Percentiles rank a stretch among this genome's conserved stretches.
These are phyloP conservation scores for Scalopus aquaticus DNA, from an alignment of 2,113 vertebrate species.

Conservation along the genomic window DNA sequence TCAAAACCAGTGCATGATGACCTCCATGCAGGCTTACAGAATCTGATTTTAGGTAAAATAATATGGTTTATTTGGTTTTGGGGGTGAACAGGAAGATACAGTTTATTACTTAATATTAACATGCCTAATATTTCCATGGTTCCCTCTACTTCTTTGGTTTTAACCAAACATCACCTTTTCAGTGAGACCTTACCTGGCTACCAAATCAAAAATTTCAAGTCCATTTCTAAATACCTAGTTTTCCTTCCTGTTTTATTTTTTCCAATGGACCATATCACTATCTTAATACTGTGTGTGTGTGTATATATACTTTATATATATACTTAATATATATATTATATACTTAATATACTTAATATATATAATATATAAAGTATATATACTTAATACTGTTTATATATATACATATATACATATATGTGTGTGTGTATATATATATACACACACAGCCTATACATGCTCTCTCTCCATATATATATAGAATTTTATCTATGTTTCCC, in stretches of 20 bases:
- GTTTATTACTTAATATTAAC: background rate
- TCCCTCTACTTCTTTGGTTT: background rate
- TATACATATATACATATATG: too few species aligned
- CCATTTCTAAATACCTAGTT: background rate
- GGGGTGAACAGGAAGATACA: background rate
- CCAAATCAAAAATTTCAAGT: background rate
- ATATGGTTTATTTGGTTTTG: background rate
- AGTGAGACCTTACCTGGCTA: background rate
- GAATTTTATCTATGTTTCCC: background rate
- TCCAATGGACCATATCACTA: background rate
- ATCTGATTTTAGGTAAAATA: background rate
- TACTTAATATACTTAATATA: too few species aligned
- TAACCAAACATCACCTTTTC: background rate
- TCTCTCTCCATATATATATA: too few species aligned
- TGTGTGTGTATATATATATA: too few species aligned
- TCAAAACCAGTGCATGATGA: background rate
- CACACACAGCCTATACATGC: too few species aligned
- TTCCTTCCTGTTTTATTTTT: background rate
- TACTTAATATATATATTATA: too few species aligned
- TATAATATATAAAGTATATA: too few species aligned
- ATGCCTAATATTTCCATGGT: background rate
- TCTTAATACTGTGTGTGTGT: too few species aligned
- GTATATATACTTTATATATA: too few species aligned
- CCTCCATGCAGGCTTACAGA: background rate
- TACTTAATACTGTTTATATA: too few species aligned